phyloP scores from a whole-genome alignment of 2,888 invertebrate species.

The Synanthedon vespiformis region DNA sequence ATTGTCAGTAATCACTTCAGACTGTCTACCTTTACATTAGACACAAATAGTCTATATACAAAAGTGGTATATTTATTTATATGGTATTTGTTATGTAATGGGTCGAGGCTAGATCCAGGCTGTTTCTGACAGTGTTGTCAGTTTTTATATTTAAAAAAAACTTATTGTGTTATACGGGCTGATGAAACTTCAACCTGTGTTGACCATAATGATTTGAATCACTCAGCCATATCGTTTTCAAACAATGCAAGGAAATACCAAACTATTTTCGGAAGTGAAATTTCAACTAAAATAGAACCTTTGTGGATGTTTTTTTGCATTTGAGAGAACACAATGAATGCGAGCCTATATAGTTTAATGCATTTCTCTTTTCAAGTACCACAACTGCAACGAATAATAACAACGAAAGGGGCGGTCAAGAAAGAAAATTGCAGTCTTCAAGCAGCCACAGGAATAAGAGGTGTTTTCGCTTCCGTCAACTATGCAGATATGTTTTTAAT shows the following conservation, averaged over 20 bases:
- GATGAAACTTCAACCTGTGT: no score
- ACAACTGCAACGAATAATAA: not conserved
- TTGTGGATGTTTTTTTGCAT: not conserved
- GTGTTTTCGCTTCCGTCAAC: conserved; percentile 30
- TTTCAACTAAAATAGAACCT: not conserved
- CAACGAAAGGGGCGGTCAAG: not conserved
- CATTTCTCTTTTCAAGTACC: no score
- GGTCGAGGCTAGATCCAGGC: no score
- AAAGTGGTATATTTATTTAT: no score
- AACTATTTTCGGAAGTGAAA: not conserved
- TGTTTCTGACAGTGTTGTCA: no score
- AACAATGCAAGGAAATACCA: conserved; percentile 1
- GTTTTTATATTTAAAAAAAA: no score
- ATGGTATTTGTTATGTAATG: no score
- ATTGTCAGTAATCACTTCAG: no score
- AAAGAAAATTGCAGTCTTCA: not conserved
- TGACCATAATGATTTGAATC: not conserved
- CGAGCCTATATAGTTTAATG: no score
- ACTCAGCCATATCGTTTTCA: not conserved
- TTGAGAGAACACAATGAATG: not conserved
- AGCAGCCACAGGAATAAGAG: conserved; percentile 22
- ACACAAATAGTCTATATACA: no score
- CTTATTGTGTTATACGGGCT: no score
- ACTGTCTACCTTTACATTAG: no score
- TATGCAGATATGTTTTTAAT: not conserved